These are phyloP conservation scores for Drosophila melanosoma DNA, from an alignment of 2,888 invertebrate species.

Conservation along the genomic window DNA sequence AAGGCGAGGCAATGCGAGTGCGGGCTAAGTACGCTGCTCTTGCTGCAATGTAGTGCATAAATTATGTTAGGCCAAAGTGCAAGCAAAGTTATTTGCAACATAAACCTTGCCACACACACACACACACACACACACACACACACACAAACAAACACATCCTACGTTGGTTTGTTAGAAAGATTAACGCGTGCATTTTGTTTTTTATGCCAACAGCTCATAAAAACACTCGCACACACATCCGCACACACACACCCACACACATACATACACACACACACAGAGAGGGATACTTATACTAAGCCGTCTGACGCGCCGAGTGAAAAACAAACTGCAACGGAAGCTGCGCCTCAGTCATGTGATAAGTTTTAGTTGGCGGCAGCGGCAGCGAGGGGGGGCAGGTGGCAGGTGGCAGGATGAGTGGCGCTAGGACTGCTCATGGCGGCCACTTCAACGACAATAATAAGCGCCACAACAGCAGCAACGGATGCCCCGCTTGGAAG, in stretches of 20 bases:
- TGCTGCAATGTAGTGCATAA: slow-evolving; percentile 70
- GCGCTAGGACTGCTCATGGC: slow-evolving; percentile 67
- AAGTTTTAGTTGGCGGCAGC: slow-evolving; percentile 35
- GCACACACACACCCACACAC: slow-evolving; percentile 17
- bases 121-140: slow-evolving; percentile 17
- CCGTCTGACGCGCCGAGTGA: slow-evolving; percentile 66
- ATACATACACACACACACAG: slow-evolving; percentile 17
- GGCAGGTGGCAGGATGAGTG: slow-evolving; percentile 38
- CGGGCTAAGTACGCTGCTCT: slow-evolving; percentile 28
- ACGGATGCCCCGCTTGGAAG: slow-evolving; percentile 50
- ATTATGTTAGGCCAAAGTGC: slow-evolving; percentile 81
- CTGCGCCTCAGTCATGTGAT: slow-evolving; percentile 67
- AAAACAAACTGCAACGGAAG: slow-evolving; percentile 79
- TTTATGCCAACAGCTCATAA: slow-evolving; percentile 64
- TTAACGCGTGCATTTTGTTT: slow-evolving; percentile 77
- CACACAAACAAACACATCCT: slow-evolving; percentile 12
- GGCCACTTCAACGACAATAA: slow-evolving; percentile 75
- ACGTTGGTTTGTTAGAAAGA: slow-evolving; percentile 77
- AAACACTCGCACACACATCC: slow-evolving; percentile 29
- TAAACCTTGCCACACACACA: slow-evolving; percentile 60
- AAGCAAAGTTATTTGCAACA: slow-evolving; percentile 77
- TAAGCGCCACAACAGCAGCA: slow-evolving; percentile 62
- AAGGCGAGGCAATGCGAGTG: neutral
- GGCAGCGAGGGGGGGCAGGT: neutral
- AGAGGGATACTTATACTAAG: slow-evolving; percentile 67